Evolutionary conservation across 2,888 invertebrate genomes (phyloP), one percentile per base, ranked within the genome.

Genomic region (Phortica magna): DNA sequence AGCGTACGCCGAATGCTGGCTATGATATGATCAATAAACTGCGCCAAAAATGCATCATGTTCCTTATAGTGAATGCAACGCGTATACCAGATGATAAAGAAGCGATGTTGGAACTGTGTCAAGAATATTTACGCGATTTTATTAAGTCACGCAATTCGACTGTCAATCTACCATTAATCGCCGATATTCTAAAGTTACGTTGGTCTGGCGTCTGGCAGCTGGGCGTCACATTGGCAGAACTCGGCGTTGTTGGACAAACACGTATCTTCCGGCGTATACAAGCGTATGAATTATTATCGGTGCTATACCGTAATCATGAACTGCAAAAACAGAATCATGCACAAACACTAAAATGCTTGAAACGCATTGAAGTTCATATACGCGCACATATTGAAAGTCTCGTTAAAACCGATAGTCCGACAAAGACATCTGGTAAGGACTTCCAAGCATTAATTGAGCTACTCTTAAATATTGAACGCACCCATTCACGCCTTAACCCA

Each of bases 181-280:
- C 94, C 83, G 94, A 93, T 80, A 92, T 95, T 22, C 89, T 96
- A 64, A 94, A 95, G 84, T 90, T 94, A 3, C 93, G 93, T 80
- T 96, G 96, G 96, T 91, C 92, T 57, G 95, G 94, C 6, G 94
- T 93, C 81, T 94, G 94, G 91, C 91, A 93, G 65, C 91, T 96
- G 71, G 92, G 94, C 3, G 93, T 93, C 0, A 86, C 93, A 72
- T 88, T 95, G 73, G 92, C 94, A n/a, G 92, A 93, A 39, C 94
- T 94, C 84, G 92, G 94, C 74, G 94, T 96, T 78, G 93, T 93
- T 74, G 89, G 91, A 19, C 93, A 93, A 22, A 93, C 95, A 2
- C 93, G 95, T 78, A 94, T 94, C 43, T 96, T 94, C 84, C 93
- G 95, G 39, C 93, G 95, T 64, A 94, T 93, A 79, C 95, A 96